Evolutionary conservation across 2,888 invertebrate genomes (phyloP), one percentile per base, ranked within the genome.

Genomic region (Smittia sp.): DNA sequence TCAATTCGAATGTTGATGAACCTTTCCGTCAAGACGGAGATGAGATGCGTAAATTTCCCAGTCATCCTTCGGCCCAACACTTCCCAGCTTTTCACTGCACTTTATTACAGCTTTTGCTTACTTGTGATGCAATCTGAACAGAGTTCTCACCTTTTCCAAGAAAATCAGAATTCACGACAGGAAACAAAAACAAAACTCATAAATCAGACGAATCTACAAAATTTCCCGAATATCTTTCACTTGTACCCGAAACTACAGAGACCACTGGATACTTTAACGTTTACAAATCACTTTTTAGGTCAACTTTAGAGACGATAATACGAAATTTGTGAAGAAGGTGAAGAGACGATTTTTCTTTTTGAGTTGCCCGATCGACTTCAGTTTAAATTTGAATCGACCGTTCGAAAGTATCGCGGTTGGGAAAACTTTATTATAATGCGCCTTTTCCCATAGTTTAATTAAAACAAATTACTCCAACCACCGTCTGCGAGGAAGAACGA

Each of bases 1-100:
- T 69, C 46, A 41, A 46, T n/a, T 69, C 22, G 54, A 69, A 69
- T 69, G 46, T 41, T 67, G 52, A 54, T 69, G 69, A 69, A 69
- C 69, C 54, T 69, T 69, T 25, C 7, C 11, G 24, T 22, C 39
- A 24, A 20, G 41, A 68, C 2, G 58, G 11, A 20, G 3, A 58
- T 11, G n/a, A 22, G 22, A 58, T 58, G 18, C 58, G 58, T 58
- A 58, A 58, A 58, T 58, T 18, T n/a, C 3, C 11, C 6, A 32
- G 4, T 46, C 18, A 7, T 22, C 22, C 58, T 58, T 15, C 58
- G 2, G 2, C 22, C 11, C 58, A 6, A 46, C 6, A n/a, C 15
- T 46, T 13, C 18, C 4, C 18, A 9, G 6, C 2, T 58, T 58
- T 18, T 1, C 2, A 58, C 22, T 58, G 58, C 58, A 58, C 58